Conservation (phyloP, 1,140 invertebrate species). For the Aradophagus sp. region DNA sequence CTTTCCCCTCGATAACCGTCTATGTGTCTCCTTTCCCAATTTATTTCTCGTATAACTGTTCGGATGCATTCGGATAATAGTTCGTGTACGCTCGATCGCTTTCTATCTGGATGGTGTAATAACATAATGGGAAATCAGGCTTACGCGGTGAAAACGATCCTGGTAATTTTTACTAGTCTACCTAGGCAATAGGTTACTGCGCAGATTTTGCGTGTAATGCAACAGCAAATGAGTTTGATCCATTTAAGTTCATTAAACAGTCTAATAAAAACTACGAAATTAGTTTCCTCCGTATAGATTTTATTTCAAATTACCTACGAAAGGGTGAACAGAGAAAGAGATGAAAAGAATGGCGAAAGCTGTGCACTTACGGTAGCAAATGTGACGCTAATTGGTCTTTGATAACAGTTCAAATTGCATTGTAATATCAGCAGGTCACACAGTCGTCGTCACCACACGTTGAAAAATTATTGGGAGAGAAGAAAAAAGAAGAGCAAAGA, state of each 20-base stretch:
- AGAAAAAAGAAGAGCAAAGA: no score
- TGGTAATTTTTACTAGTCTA: no score
- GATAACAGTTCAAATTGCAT: conserved; percentile 36
- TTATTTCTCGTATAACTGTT: no score
- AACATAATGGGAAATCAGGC: conserved; percentile 1
- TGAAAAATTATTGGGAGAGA: conserved; percentile 5
- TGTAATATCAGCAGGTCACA: conserved; percentile 28
- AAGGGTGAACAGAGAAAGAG: conserved; percentile 1
- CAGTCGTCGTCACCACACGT: conserved; percentile 11
- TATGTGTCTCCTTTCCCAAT: no score
- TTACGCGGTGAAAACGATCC: no score
- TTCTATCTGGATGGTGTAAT: conserved; percentile 5
- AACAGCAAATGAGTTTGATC: no score
- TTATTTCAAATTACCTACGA: conserved; percentile 7
- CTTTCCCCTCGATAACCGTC: no score
- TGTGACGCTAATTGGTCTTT: conserved; percentile 36
- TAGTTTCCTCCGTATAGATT: conserved; percentile 1
- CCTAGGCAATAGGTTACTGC: no score
- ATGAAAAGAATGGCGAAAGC: conserved; percentile 19
- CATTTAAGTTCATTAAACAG: no score
- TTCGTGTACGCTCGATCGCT: conserved; percentile 1
- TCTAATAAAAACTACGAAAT: no score
- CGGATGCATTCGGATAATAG: background rate
- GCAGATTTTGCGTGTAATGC: no score
- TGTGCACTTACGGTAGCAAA: conserved; percentile 19